Base-by-base conservation (phyloP, 2,888 invertebrate genomes). In the Salpingus planirostris region DNA sequence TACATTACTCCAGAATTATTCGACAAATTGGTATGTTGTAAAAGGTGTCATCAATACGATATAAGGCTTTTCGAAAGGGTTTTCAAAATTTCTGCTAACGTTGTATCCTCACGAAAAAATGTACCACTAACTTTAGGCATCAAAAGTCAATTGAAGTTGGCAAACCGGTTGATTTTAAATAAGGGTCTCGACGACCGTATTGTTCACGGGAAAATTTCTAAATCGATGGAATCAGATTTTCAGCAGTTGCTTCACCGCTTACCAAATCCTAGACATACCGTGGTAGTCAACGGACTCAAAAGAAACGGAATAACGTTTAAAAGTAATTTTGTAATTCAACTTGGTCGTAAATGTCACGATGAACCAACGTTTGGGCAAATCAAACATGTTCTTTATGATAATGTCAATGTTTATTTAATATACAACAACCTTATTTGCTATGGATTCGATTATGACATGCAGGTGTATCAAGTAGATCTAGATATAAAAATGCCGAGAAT, bases 31-130 rank as follows among this genome's bases (percentile, higher is more conserved):
- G 23, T 23, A 5, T 10, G 6, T 11, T 11, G 8, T 23, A 6
- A 10, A 23, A 23, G 10, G 23, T 23, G 8, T 23, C 23, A 7
- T 23, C 23, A 10, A 23, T 23, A 5, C 23, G 23, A 8, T 23
- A 10, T 11, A 11, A 23, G 23, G 10, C 7, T 11, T 23, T n/a
- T 7, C 11, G 7, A 23, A 5, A 23, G 11, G 10, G 10, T 23
- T 23, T 23, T 11, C 5, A 23, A 23, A 23, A 7, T 11, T 23
- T 8, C 5, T 23, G 23, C 23, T 8, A 8, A 23, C 11, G 23
- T 23, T 4, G 10, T 23, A 8, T 10, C 10, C 4, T 23, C 10
- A 8, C 5, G 23, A 11, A 5, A 10, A 23, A 23, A 23, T 23
- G 10, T 23, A 4, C 4, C 23, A 23, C 10, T 23, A 10, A 7